Evolutionary conservation across 2,113 vertebrate species (phyloP), one percentile per base, ranked within the genome.

Genomic region (Sinocyclocheilus anshuiensis): DNA sequence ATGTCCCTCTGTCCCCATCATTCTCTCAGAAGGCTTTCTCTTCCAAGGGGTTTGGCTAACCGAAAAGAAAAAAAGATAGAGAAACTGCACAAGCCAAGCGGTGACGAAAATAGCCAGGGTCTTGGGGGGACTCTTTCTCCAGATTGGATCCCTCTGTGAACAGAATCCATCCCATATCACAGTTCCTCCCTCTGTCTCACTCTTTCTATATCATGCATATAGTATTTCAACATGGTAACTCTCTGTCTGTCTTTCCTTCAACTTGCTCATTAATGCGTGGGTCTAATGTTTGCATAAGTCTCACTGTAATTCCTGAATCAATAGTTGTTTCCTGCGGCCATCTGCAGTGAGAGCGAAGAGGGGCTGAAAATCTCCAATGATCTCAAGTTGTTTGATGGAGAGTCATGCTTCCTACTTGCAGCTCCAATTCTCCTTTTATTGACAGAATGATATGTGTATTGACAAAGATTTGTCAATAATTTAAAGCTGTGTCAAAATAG

Each of bases 391-490:
- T 85, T 65, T 77, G 71, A 84, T 6, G 24, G 36, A 67, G 65
- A 33, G 26, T 29, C 26, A 57, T 78, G 89, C 90, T 90, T 92
- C 90, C 89, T 86, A 82, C 87, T 82, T 26, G 81, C 84, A 74
- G 87, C 84, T 84, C 76, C 87, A 82, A 83, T 84, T 85, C 84
- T 84, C 72, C 85, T 77, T 86, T 85, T 85, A 89, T 88, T 88
- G 89, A 90, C 91, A 89, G 84, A 65, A 74, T 88, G 89, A 90
- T 91, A 91, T 91, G 82, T 91, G 91, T 90, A 91, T 93, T 91
- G 88, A 84, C 84, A 86, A 89, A 69, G 80, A 92, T 77, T 92
- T 87, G 88, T 92, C 92, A 83, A 53, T 82, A 82, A 81, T 82
- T 71, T 6, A 20, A 82, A 82, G 42, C 42, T 65, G 78, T 63